Evolutionary conservation across 2,888 invertebrate species (phyloP), one percentile per base, ranked within the genome.

Genomic region (Eupithecia dodoneata): DNA sequence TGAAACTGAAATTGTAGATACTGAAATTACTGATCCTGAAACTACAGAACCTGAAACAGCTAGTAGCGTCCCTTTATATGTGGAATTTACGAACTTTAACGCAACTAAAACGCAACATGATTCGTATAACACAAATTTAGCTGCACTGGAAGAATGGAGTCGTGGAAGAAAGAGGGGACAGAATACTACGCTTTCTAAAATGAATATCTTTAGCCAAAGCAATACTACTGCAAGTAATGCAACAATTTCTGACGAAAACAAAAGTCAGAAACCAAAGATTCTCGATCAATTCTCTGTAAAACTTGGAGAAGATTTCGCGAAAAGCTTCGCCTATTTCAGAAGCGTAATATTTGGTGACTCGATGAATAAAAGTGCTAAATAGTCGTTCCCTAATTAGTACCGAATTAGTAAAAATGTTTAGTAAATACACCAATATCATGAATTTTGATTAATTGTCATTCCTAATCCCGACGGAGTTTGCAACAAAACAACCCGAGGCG

Each of bases 401-500:
- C 30, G 30, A 30, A 1, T 10, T 9, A 10, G 2, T 3, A 47
- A 47, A 9, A 12, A 47, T 49, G 47, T 49, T 49, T 12, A 15
- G 4, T 49, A 49, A 49, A 49, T 49, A 49, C 49, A 52, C 52
- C 55, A 55, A 5, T 63, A 5, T 63, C 30, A 63, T 30, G 4
- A 63, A 15, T 66, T 66, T 7, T 66, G 15, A 15, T 66, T 66
- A 15, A 45, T n/a, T 52, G 18, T 15, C 45, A 55, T 67, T 67
- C 18, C 15, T 18, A 15, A 6, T 47, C 47, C 18, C 42, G 49
- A 55, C 52, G 47, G n/a, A 47, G 30, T 70, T 41, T 30, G 65
- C 70, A 72, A 75, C 73, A 71, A 72, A 78, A 78, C 52, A 76
- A 73, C 47, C 69, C 12, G 52, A 63, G 6, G 42, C 66, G 66